Percentiles rank a stretch among this genome's conserved stretches.
Evolutionary conservation across 2,113 vertebrate genomes (phyloP).

Genomic region (Takifugu flavidus): DNA sequence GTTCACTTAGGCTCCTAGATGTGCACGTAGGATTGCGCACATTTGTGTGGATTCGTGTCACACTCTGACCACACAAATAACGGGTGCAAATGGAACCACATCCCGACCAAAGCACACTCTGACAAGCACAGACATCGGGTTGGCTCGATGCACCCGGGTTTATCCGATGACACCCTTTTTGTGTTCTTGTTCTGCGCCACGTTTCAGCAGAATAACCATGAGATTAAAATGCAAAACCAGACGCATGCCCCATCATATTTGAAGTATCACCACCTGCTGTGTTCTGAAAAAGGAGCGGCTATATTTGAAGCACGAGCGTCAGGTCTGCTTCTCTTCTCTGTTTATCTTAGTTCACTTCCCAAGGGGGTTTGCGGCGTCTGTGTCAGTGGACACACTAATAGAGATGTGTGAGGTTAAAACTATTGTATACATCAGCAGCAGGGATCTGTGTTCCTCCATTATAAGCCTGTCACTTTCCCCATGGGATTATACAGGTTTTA

Average conservation of each 20-base stretch:
- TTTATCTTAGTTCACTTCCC: conserved; percentile 67
- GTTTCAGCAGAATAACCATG: conserved; percentile 49
- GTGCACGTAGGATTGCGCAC: conserved; percentile 15
- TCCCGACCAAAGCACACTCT: conserved; percentile 5
- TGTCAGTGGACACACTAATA: conserved; percentile 66
- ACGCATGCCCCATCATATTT: conserved; percentile 63
- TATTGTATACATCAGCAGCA: conserved; percentile 62
- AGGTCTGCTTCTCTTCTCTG: conserved; percentile 45
- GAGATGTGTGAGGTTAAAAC: conserved; percentile 66
- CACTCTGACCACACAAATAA: conserved; percentile 17
- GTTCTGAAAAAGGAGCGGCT: conserved; percentile 62
- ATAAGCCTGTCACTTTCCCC: conserved; percentile 56
- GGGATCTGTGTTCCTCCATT: conserved; percentile 54
- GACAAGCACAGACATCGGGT: no score
- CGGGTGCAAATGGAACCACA: conserved; percentile 51
- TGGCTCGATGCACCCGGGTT: no score
- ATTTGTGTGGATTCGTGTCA: conserved; percentile 8
- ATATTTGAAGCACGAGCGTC: conserved; percentile 61
- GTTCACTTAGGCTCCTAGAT: conserved; percentile 46
- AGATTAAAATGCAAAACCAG: conserved; percentile 51
- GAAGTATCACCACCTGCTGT: conserved; percentile 59
- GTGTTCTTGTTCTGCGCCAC: conserved; percentile 11
- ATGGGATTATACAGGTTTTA: conserved; percentile 64
- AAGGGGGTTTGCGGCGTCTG: conserved; percentile 53
- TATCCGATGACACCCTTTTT: conserved; percentile 2